Percentiles rank a stretch among this genome's conserved stretches.
Conservation (phyloP, 2,888 invertebrate genomes). For the Meganola albula region DNA sequence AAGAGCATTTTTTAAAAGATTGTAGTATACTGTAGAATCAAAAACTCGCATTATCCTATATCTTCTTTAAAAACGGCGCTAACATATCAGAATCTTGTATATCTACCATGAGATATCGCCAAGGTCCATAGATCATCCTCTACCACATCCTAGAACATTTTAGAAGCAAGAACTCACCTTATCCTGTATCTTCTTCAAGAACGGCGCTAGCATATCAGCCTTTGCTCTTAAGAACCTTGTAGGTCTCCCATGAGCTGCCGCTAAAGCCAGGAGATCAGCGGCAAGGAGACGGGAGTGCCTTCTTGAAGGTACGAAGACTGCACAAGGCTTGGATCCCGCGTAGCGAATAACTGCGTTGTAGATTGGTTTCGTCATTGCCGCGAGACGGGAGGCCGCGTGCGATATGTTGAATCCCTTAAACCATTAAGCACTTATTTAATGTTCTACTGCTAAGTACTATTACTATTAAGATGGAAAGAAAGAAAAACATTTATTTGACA, state of each 20-base stretch:
- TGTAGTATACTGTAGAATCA: too few species aligned
- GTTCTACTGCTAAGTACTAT: too few species aligned
- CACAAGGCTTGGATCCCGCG: constrained; percentile 89
- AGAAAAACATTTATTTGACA: too few species aligned
- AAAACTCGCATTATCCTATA: constrained; percentile 87
- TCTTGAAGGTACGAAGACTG: constrained; percentile 94
- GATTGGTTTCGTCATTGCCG: constrained; percentile 98
- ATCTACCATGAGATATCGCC: constrained; percentile 92
- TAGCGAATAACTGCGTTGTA: constrained; percentile 94
- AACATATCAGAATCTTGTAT: constrained; percentile 92
- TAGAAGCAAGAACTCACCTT: constrained; percentile 78
- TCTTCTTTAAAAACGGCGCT: constrained; percentile 90
- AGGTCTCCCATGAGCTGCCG: constrained; percentile 92
- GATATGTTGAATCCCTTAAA: constrained; percentile 98
- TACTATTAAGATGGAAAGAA: too few species aligned
- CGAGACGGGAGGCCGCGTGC: constrained; percentile 96
- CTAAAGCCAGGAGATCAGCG: constrained; percentile 95
- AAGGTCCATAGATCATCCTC: constrained; percentile 87
- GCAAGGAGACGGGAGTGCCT: constrained; percentile 96
- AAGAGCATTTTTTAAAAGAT: too few species aligned
- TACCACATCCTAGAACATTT: neutral
- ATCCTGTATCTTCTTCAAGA: constrained; percentile 91
- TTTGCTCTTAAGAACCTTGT: constrained; percentile 93
- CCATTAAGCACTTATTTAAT: too few species aligned
- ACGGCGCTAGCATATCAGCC: constrained; percentile 91